Percentiles rank a stretch among this genome's conserved stretches.
Evolutionary conservation across 1,140 invertebrate genomes (phyloP).

Genomic region (Drosophila pseudoananassae): DNA sequence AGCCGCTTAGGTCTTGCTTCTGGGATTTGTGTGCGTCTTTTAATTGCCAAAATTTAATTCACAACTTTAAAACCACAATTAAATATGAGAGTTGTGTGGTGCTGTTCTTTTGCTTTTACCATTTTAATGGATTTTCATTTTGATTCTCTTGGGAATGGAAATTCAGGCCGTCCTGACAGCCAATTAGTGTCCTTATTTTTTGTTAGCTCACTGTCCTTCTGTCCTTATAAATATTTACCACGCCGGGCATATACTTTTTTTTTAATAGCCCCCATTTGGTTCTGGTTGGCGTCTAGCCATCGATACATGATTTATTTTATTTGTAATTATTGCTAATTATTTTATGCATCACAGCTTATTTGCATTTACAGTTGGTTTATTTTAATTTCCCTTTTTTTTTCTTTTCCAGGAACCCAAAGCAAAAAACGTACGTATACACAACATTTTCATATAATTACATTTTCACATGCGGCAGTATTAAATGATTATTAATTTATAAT

Average conservation of each 20-base stretch:
- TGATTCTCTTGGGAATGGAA: slow-evolving; percentile 24
- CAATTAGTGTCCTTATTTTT: slow-evolving; percentile 57
- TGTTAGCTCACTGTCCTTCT: slow-evolving; percentile 18
- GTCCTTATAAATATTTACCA: background rate
- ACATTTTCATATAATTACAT: slow-evolving; percentile 19
- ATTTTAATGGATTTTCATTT: slow-evolving; percentile 52
- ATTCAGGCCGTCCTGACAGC: slow-evolving; percentile 51
- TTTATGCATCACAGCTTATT: slow-evolving; percentile 33
- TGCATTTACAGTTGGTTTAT: slow-evolving; percentile 51
- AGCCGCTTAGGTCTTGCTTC: slow-evolving; percentile 32
- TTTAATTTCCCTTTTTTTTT: slow-evolving; percentile 46
- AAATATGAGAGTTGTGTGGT: slow-evolving; percentile 17
- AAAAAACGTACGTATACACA: slow-evolving; percentile 75
- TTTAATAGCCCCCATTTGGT: background rate
- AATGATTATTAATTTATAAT: slow-evolving; percentile 21
- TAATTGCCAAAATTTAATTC: slow-evolving; percentile 37
- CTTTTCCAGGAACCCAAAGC: slow-evolving; percentile 80
- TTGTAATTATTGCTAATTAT: slow-evolving; percentile 43
- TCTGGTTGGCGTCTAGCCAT: slow-evolving; percentile 2
- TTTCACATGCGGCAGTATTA: slow-evolving; percentile 6
- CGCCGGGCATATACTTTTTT: slow-evolving; percentile 20
- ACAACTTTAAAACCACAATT: slow-evolving; percentile 43
- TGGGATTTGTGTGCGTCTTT: slow-evolving; percentile 5
- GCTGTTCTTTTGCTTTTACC: slow-evolving; percentile 14
- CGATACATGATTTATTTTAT: slow-evolving; percentile 33